Conservation (phyloP, 2,113 vertebrate genomes). For the Solea solea region DNA sequence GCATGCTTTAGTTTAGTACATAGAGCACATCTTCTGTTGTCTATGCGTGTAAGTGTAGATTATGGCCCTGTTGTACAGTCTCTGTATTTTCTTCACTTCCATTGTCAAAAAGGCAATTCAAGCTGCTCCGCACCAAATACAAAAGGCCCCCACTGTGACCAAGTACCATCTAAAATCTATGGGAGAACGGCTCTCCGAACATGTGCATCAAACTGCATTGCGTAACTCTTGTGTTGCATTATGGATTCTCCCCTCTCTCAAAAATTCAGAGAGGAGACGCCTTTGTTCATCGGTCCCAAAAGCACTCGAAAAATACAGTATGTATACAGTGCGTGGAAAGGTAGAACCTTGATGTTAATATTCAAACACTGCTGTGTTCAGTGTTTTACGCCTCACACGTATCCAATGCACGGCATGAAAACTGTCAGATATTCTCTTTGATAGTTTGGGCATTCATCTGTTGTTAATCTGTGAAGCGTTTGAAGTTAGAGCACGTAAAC, state of each 20-base stretch:
- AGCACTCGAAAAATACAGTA: constrained; percentile 8
- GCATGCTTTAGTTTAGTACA: background rate
- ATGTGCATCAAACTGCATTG: constrained; percentile 49
- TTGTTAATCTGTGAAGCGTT: constrained; percentile 7
- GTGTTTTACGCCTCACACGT: background rate
- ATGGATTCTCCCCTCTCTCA: constrained; percentile 33
- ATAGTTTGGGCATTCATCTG: constrained; percentile 21
- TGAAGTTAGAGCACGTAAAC: constrained; percentile 11
- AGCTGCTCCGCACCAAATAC: constrained; percentile 7
- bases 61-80: background rate
- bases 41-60: constrained; percentile 1
- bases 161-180: constrained; percentile 23
- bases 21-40: constrained; percentile 7
- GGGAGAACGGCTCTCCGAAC: constrained; percentile 19
- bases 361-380: constrained; percentile 20
- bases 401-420: constrained; percentile 16
- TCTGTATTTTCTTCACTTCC: background rate
- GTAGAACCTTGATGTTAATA: constrained; percentile 37
- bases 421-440: constrained; percentile 36
- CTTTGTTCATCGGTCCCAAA: constrained; percentile 27
- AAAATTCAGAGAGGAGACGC: constrained; percentile 19
- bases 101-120: constrained; percentile 6
- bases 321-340: constrained; percentile 8
- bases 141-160: constrained; percentile 26
- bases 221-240: constrained; percentile 26